Percentiles rank a stretch among this genome's conserved stretches.
Evolutionary conservation across 1,140 invertebrate species (phyloP).

Genomic region (Anagrus nilaparvatae): DNA sequence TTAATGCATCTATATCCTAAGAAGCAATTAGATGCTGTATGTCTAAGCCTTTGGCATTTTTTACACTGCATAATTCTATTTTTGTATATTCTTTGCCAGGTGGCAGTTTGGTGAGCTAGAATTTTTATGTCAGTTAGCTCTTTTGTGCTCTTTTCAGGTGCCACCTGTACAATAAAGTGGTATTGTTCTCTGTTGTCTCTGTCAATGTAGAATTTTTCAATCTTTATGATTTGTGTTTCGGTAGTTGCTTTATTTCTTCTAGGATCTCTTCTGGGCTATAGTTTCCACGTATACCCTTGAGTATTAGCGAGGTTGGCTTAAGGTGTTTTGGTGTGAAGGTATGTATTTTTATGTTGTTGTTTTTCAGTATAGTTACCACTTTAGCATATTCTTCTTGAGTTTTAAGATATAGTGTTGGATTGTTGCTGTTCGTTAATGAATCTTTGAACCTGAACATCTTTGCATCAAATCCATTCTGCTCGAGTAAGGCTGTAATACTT

Average conservation of each 20-base stretch:
- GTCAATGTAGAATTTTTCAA: too few species aligned
- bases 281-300: conserved; percentile 11
- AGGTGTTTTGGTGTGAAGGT: conserved; percentile 11
- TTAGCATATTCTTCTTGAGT: too few species aligned
- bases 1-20: conserved; percentile 15
- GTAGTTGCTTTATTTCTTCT: conserved; percentile 2
- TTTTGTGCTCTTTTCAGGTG: conserved; percentile 7
- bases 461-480: too few species aligned
- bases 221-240: too few species aligned
- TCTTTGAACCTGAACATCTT: too few species aligned
- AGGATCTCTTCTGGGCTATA: conserved; percentile 3
- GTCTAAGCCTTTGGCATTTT: conserved; percentile 19
- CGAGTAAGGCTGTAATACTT: too few species aligned
- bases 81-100: conserved; percentile 19
- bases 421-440: too few species aligned
- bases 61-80: conserved; percentile 18
- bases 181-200: conserved; percentile 5
- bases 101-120: conserved; percentile 8
- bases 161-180: conserved; percentile 16
- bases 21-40: conserved; percentile 17
- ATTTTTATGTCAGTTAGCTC: conserved; percentile 13
- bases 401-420: too few species aligned
- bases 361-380: not conserved
- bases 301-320: conserved; percentile 2
- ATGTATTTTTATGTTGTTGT: not conserved